These are phyloP conservation scores for Phycodurus eques DNA, from an alignment of 2,113 vertebrate genomes.

Conservation along the genomic window DNA sequence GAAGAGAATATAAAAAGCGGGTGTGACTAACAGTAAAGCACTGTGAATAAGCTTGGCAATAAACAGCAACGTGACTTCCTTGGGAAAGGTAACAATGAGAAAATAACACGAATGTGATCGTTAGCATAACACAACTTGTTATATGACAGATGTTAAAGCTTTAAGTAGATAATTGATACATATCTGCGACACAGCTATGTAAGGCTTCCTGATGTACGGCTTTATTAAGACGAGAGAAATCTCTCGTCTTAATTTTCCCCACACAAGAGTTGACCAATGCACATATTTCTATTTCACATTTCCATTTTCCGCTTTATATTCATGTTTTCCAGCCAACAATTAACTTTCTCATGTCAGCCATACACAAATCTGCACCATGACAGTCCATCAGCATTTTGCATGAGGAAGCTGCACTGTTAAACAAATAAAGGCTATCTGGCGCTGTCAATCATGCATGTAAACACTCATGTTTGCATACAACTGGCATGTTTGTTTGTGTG, in stretches of 20 bases:
- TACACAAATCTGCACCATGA: conserved; percentile 23
- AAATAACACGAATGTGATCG: neutral
- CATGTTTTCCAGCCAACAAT: conserved; percentile 23
- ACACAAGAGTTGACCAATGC: too few relatives aligned
- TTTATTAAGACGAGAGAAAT: neutral
- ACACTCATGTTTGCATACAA: conserved; percentile 41
- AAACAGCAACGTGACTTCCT: neutral
- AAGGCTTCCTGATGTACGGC: neutral
- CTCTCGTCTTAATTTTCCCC: too few relatives aligned
- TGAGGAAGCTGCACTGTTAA: conserved; percentile 44
- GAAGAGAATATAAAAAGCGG: neutral
- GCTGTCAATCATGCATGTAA: conserved; percentile 20
- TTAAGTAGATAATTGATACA: neutral
- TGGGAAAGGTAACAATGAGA: neutral
- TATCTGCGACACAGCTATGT: neutral
- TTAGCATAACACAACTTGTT: too few relatives aligned
- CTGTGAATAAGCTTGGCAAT: neutral
- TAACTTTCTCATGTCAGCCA: conserved; percentile 9
- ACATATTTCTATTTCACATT: neutral
- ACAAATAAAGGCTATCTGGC: conserved; percentile 47
- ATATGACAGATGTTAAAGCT: neutral
- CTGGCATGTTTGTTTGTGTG: conserved; percentile 10
- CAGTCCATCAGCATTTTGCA: conserved; percentile 53
- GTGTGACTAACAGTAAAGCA: neutral
- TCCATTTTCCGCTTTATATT: conserved; percentile 24